phyloP scores from a whole-genome alignment of 2,888 invertebrate species.

The Masnerella sp. region DNA sequence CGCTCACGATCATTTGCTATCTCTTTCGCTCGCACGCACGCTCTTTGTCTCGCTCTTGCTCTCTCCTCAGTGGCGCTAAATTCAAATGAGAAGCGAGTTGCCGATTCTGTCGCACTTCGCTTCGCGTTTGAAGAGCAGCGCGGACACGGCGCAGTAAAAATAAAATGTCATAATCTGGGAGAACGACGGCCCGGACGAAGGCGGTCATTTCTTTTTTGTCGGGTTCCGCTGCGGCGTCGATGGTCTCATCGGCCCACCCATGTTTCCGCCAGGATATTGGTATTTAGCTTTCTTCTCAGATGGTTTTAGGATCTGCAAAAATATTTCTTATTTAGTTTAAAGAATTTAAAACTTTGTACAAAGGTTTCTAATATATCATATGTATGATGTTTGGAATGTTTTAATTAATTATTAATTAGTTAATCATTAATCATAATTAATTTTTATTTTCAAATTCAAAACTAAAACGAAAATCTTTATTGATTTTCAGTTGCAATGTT shows the following conservation, averaged over 20 bases:
- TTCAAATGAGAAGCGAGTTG: slow-evolving; percentile 51
- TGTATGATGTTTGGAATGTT: too few species aligned
- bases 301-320: slow-evolving; percentile 96
- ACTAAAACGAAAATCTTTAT: too few species aligned
- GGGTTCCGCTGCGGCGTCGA: slow-evolving; percentile 89
- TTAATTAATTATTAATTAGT: too few species aligned
- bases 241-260: slow-evolving; percentile 82
- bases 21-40: too few species aligned
- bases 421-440: too few species aligned
- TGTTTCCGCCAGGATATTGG: slow-evolving; percentile 94
- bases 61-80: slow-evolving; percentile 1
- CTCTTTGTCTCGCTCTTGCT: slow-evolving; percentile 12
- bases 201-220: slow-evolving; percentile 82
- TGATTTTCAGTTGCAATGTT: too few species aligned
- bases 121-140: slow-evolving; percentile 44
- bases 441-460: too few species aligned
- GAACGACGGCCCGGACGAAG: slow-evolving; percentile 72
- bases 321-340: too few species aligned
- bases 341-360: too few species aligned
- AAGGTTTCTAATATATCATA: too few species aligned
- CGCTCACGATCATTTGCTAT: not conserved
- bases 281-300: slow-evolving; percentile 99
- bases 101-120: slow-evolving; percentile 40
- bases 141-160: slow-evolving; percentile 49
- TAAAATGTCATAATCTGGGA: slow-evolving; percentile 74